These are phyloP conservation scores for Penaeus chinensis DNA, from an alignment of 1,140 invertebrate species.

Conservation along the genomic window DNA sequence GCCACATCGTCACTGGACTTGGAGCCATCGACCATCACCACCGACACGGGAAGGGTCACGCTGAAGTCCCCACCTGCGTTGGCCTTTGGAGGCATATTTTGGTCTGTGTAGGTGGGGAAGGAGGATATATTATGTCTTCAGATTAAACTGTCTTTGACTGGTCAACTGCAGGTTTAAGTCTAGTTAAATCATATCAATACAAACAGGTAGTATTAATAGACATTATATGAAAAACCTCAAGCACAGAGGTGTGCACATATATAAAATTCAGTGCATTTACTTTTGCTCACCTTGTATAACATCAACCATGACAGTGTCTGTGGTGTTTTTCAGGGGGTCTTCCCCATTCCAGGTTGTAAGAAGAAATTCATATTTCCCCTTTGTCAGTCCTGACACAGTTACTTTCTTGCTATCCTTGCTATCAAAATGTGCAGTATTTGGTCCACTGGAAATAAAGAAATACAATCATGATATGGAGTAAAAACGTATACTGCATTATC, in stretches of 20 bases:
- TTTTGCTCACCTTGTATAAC: constrained; percentile 88
- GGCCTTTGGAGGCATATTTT: constrained; percentile 88
- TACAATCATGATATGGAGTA: too few species aligned
- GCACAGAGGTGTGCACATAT: background rate
- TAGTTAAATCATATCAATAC: too few species aligned
- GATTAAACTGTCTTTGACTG: background rate
- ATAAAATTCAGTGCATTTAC: background rate
- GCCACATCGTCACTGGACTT: constrained; percentile 87
- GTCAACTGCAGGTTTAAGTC: background rate
- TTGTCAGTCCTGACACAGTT: constrained; percentile 83
- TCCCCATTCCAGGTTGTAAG: constrained; percentile 77
- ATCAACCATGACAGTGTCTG: constrained; percentile 78
- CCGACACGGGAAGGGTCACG: constrained; percentile 79
- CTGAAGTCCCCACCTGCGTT: constrained; percentile 87
- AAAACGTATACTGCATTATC: too few species aligned
- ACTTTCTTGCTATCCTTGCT: constrained; percentile 66
- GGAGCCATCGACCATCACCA: constrained; percentile 86
- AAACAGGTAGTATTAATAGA: too few species aligned
- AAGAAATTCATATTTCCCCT: constrained; percentile 86
- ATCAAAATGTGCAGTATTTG: constrained; percentile 72
- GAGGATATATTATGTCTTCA: background rate
- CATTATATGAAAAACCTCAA: too few species aligned
- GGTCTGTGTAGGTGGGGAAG: constrained; percentile 73
- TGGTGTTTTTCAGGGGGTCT: constrained; percentile 85
- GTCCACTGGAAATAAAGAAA: constrained; percentile 71